Conservation (phyloP, 2,113 vertebrate species). For the Salvelinus sp. region DNA sequence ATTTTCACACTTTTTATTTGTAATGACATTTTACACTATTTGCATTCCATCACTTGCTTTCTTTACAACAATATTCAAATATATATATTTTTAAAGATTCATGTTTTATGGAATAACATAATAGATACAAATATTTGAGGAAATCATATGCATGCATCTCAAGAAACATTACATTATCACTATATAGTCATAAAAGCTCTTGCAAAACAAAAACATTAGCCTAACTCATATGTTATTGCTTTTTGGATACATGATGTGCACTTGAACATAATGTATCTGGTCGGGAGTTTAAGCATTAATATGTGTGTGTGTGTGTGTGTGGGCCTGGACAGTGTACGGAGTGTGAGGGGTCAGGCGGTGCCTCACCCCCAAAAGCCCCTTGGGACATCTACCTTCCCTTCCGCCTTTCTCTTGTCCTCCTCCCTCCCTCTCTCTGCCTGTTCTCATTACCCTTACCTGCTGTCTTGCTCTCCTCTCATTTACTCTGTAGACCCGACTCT, state of each 20-base stretch:
- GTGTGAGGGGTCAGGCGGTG: neutral
- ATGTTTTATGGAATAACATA: neutral
- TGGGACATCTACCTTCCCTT: conserved; percentile 12
- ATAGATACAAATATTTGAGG: neutral
- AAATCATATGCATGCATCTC: neutral
- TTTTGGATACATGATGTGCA: neutral
- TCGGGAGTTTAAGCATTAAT: neutral
- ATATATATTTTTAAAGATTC: neutral
- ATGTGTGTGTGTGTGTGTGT: conserved; percentile 6
- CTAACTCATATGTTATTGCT: neutral
- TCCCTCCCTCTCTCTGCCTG: neutral
- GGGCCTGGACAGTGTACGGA: neutral
- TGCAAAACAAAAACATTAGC: neutral
- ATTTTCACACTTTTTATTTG: neutral
- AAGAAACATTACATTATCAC: too few relatives aligned
- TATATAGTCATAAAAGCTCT: neutral
- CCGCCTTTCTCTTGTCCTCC: neutral
- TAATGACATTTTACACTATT: neutral
- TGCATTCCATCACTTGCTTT: neutral
- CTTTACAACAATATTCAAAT: conserved; percentile 4
- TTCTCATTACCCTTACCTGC: conserved; percentile 64
- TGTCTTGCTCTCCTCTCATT: conserved; percentile 29
- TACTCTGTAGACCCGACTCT: conserved; percentile 36
- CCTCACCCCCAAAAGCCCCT: conserved; percentile 3
- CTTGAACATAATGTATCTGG: too few relatives aligned